Conservation (phyloP, 1,140 invertebrate species). For the Zaprionus kolodkinae region DNA sequence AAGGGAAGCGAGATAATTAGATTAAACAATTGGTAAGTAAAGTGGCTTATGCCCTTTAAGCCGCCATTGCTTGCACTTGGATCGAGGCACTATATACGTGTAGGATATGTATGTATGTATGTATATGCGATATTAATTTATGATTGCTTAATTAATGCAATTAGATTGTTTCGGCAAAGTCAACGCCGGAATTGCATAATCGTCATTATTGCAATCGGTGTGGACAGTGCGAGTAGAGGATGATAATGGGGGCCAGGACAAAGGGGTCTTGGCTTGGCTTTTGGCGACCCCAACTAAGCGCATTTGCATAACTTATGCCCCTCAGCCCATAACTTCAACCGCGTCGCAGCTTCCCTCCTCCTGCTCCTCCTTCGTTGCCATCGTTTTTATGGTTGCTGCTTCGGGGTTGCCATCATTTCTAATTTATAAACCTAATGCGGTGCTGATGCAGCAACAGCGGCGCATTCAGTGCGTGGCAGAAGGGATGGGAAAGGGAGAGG, state of each 20-base stretch:
- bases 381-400: constrained; percentile 38
- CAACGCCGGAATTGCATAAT: constrained; percentile 31
- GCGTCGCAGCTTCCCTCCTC: not conserved
- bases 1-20: constrained; percentile 26
- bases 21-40: constrained; percentile 45
- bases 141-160: constrained; percentile 79
- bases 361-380: constrained; percentile 10
- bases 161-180: constrained; percentile 52
- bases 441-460: constrained; percentile 56
- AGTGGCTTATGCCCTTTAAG: constrained; percentile 54
- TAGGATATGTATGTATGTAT: constrained; percentile 40
- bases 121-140: constrained; percentile 67
- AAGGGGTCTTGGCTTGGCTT: constrained; percentile 49
- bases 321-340: not conserved
- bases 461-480: constrained; percentile 28
- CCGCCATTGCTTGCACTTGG: not conserved
- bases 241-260: no score
- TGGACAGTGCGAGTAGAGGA: not conserved
- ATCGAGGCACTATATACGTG: constrained; percentile 2
- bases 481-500: not conserved
- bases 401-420: constrained; percentile 71
- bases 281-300: constrained; percentile 62
- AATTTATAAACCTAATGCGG: constrained; percentile 81
- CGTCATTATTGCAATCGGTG: constrained; percentile 48
- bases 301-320: constrained; percentile 76